phyloP scores from a whole-genome alignment of 2,113 vertebrate species.

The Saccopteryx leptura region DNA sequence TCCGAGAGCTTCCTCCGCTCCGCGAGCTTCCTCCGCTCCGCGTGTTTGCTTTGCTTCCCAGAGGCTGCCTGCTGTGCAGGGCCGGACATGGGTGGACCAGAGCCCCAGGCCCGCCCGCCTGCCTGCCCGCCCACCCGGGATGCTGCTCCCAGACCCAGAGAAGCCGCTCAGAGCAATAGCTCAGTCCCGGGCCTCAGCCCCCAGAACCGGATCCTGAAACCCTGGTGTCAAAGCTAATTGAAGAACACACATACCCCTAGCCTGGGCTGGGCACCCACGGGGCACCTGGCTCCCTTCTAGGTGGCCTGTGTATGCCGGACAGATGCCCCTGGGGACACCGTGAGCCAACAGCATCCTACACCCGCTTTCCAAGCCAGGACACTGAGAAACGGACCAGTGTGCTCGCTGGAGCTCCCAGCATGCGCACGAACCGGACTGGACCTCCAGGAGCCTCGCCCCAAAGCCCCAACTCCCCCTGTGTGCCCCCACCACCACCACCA shows the following conservation, averaged over 20 bases:
- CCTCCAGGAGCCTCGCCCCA: neutral
- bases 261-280: rapidly evolving
- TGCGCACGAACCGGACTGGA: neutral
- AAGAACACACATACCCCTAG: neutral
- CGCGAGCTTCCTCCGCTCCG: conserved; percentile 90
- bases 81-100: conserved; percentile 62
- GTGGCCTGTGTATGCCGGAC: rapidly evolving
- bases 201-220: neutral
- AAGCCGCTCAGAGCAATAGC: neutral
- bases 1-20: conserved; percentile 91
- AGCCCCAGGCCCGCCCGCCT: neutral
- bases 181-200: neutral
- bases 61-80: conserved; percentile 88
- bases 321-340: neutral
- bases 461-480: no score
- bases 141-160: conserved; percentile 63
- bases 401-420: neutral
- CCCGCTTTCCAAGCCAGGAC: neutral
- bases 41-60: conserved; percentile 90
- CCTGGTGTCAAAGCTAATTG: rapidly evolving
- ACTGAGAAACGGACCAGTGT: rapidly evolving
- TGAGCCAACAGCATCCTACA: neutral
- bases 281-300: rapidly evolving
- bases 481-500: no score
- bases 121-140: neutral